Conservation (phyloP, 2,888 invertebrate genomes). For the Athrips mouffetella region DNA sequence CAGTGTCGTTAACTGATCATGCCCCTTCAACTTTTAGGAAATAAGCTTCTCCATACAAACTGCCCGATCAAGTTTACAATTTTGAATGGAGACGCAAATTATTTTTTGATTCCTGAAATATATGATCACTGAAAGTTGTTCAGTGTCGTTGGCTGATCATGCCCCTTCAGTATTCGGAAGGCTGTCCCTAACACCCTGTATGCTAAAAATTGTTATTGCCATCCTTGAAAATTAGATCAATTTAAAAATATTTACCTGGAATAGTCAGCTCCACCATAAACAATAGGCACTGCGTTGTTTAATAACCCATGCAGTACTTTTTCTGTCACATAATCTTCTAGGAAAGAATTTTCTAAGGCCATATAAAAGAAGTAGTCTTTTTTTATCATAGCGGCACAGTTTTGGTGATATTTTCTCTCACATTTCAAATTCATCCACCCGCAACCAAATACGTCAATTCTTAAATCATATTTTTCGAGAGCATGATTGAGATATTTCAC, state of each 20-base stretch:
- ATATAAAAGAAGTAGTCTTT: constrained; percentile 36
- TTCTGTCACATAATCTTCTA: constrained; percentile 37
- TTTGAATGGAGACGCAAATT: no score
- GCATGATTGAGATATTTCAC: constrained; percentile 14
- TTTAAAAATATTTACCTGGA: constrained; percentile 24
- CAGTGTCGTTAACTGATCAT: no score
- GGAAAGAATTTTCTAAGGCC: constrained; percentile 33
- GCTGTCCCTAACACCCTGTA: no score
- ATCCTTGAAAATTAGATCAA: neutral
- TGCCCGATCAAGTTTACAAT: no score
- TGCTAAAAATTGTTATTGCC: neutral
- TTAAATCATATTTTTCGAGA: constrained; percentile 20
- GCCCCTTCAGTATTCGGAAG: no score
- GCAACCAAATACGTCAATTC: constrained; percentile 29
- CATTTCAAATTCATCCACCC: constrained; percentile 28
- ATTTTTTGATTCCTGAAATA: no score
- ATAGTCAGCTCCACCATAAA: constrained; percentile 80
- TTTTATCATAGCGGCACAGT: constrained; percentile 23
- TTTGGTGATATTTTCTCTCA: constrained; percentile 13
- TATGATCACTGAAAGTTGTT: no score
- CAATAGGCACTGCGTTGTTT: constrained; percentile 78
- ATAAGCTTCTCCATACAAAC: no score
- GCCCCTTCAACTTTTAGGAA: no score
- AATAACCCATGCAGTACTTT: constrained; percentile 46
- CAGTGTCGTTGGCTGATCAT: no score